A percentile compares a stretch with the other conserved stretches of the same genome.
These are phyloP conservation scores for Hanleya hanleyi DNA, from an alignment of 2,888 invertebrate species.

Conservation along the genomic window DNA sequence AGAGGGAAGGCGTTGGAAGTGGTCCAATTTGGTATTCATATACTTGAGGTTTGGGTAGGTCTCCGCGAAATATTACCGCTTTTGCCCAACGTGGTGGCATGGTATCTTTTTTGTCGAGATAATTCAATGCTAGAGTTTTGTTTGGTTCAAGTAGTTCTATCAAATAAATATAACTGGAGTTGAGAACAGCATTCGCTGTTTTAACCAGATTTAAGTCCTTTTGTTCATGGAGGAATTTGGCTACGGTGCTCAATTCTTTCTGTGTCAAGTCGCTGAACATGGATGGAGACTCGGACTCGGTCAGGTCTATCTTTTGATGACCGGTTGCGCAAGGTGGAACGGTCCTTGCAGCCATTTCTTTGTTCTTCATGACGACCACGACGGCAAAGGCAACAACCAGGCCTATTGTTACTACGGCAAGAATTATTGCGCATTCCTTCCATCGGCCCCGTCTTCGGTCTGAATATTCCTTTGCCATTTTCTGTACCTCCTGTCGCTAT, in stretches of 20 bases:
- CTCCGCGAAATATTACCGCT: constrained; percentile 41
- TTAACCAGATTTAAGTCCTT: neutral
- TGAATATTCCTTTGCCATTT: neutral
- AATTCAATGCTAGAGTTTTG: constrained; percentile 40
- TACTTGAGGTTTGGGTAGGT: constrained; percentile 32
- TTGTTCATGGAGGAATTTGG: neutral
- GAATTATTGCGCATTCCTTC: neutral
- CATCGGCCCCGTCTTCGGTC: neutral
- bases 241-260: neutral
- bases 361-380: neutral
- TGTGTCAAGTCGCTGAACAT: neutral
- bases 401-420: neutral
- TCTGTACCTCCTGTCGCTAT: too few species aligned
- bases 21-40: constrained; percentile 51
- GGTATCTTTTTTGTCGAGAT: constrained; percentile 33
- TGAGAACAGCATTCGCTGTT: constrained; percentile 5
- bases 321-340: neutral
- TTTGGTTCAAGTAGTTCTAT: constrained; percentile 46
- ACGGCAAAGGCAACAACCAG: neutral
- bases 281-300: neutral
- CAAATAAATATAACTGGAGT: constrained; percentile 37
- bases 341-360: neutral
- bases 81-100: constrained; percentile 46
- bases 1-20: constrained; percentile 42
- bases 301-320: neutral